These are phyloP conservation scores for Numida meleagris DNA, from an alignment of 2,113 vertebrate species.

Conservation along the genomic window DNA sequence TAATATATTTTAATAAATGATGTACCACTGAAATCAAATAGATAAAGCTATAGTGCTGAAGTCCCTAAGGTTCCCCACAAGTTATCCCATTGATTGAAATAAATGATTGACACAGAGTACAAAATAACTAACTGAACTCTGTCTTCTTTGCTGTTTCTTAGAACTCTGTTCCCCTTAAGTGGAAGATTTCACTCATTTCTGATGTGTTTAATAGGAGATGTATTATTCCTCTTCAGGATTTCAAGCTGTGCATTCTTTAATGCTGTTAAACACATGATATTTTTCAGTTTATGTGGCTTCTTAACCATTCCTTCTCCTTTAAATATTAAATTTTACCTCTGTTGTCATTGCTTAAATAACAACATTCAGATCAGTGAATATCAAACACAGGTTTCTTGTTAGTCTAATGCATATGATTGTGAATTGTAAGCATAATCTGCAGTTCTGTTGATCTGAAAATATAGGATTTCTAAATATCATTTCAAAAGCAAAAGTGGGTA, in stretches of 20 bases:
- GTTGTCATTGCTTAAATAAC: not conserved
- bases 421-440: not conserved
- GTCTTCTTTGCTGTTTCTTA: not conserved
- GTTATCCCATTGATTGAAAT: not conserved
- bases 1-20: not conserved
- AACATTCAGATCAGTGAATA: not conserved
- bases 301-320: not conserved
- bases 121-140: not conserved
- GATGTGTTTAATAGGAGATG: not conserved
- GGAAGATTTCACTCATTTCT: constrained; percentile 1
- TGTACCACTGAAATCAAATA: not conserved
- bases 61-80: not conserved
- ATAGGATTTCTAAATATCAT: not conserved
- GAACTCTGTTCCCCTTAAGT: not conserved
- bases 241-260: not conserved
- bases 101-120: not conserved
- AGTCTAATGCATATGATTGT: not conserved
- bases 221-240: not conserved
- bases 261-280: not conserved
- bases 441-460: not conserved
- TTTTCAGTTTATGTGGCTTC: not conserved
- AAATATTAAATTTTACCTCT: not conserved
- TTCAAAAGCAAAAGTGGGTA: not conserved
- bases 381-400: not conserved
- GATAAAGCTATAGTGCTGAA: not conserved